Evolutionary conservation across 1,140 invertebrate species (phyloP).

Genomic region (Drosophila arizonae): DNA sequence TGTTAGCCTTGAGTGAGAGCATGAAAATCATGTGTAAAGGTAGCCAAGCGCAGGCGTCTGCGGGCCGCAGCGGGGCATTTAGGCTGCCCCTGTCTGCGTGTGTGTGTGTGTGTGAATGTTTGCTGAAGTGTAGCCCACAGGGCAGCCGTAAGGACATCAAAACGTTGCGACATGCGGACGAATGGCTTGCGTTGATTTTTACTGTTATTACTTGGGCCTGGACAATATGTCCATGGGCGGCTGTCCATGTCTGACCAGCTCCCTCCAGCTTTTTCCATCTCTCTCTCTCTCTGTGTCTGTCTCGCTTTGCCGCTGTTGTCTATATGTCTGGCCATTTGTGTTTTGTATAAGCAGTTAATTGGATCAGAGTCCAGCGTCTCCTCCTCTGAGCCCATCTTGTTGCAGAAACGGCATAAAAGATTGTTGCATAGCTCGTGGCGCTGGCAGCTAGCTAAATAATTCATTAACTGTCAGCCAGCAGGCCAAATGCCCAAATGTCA

Average conservation of each 20-base stretch:
- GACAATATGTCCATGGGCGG: slow-evolving; percentile 60
- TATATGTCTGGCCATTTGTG: slow-evolving; percentile 76
- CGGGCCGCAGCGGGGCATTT: slow-evolving; percentile 1
- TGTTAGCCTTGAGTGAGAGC: not conserved
- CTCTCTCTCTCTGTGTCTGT: not conserved
- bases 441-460: slow-evolving; percentile 62
- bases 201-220: slow-evolving; percentile 64
- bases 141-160: slow-evolving; percentile 48
- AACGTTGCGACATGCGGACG: slow-evolving; percentile 44
- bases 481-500: slow-evolving; percentile 56
- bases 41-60: slow-evolving; percentile 45
- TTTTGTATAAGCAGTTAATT: slow-evolving; percentile 82
- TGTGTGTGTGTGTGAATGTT: slow-evolving; percentile 10
- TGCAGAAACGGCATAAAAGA: slow-evolving; percentile 39
- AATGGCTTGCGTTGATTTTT: slow-evolving; percentile 75
- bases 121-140: slow-evolving; percentile 59
- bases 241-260: slow-evolving; percentile 31
- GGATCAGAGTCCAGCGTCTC: slow-evolving; percentile 62
- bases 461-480: slow-evolving; percentile 64
- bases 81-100: not conserved
- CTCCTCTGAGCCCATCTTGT: slow-evolving; percentile 4
- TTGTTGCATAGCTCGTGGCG: slow-evolving; percentile 73
- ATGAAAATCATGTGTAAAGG: slow-evolving; percentile 14
- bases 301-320: slow-evolving; percentile 14
- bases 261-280: not conserved